Evolutionary conservation across 1,140 invertebrate species (phyloP), one percentile per base, ranked within the genome.

Genomic region (Anoplolepis gracilipes): DNA sequence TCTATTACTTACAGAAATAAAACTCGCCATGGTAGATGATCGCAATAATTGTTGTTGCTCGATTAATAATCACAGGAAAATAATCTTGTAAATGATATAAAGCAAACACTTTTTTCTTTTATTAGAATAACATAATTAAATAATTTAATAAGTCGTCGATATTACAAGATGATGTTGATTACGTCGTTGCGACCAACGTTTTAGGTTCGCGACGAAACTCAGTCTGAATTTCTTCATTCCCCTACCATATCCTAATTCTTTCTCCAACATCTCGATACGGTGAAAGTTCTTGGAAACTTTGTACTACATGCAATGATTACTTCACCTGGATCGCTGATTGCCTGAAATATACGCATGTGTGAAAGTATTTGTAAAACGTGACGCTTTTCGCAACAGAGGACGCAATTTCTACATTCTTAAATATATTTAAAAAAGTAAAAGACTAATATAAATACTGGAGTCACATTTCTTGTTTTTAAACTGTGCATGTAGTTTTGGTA

Each of bases 231-330:
- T 64, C 46, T 62, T 64, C 33, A 3, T 64, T 28, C 59, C 75
- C 75, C 84, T 33, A 79, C 84, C 30, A 49, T n/a, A n/a, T 22
- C 25, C 6, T 33, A 19, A n/a, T 36, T 67, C 59, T 85, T 59
- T 42, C 62, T 7, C 6, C n/a, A 57, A 77, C 57, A 28, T 62
- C 33, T 22, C 6, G n/a, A 49, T 13, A 36, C 49, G 76, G 88
- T 90, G 88, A 90, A 90, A 90, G 88, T 90, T 65, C 61, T 30
- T n/a, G 62, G 30, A 62, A 11, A n/a, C 39, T 64, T 11, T 36
- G 55, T 76, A 57, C 55, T 30, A 61, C 36, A 76, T 36, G 22
- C 57, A 16, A 7, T 64, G 59, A 77, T 77, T 77, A 39, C 75
- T 64, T 64, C 59, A 33, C 8, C 22, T 42, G 16, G 25, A 61